These are phyloP conservation scores for Scrobipalpa costella DNA, from an alignment of 2,888 invertebrate genomes.

Conservation along the genomic window DNA sequence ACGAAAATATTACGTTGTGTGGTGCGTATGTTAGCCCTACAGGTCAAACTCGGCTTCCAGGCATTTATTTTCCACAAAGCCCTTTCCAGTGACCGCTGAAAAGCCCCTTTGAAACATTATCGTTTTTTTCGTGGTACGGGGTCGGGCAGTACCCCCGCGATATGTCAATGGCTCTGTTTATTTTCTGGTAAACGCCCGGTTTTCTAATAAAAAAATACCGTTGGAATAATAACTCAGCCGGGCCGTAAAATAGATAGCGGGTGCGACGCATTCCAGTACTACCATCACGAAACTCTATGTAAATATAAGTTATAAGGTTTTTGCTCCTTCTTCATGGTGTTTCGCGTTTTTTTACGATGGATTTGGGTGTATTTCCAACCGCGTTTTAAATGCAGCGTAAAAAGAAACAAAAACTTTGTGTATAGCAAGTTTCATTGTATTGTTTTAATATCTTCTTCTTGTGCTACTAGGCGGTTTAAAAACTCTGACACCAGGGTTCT, in stretches of 20 bases:
- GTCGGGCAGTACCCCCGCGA: conserved; percentile 47
- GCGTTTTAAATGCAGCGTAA: no score
- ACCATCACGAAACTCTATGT: conserved; percentile 58
- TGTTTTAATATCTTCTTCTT: no score
- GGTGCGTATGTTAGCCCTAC: neutral
- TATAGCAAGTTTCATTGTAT: conserved; percentile 8
- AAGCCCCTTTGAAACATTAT: conserved; percentile 12
- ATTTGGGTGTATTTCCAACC: conserved; percentile 1
- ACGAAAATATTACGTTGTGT: no score
- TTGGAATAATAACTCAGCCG: conserved; percentile 68
- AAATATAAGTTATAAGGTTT: conserved; percentile 52
- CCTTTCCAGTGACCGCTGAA: neutral
- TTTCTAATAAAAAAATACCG: conserved; percentile 67
- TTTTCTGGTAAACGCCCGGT: conserved; percentile 67
- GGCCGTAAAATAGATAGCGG: conserved; percentile 57
- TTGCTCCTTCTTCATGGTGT: conserved; percentile 41
- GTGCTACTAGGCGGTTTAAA: no score
- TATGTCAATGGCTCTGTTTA: conserved; percentile 75
- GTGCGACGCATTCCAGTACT: conserved; percentile 60
- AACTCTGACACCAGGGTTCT: no score
- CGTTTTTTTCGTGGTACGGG: conserved; percentile 32
- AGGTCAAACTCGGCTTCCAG: neutral
- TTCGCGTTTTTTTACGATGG: conserved; percentile 21
- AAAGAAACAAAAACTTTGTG: no score
- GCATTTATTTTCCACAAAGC: neutral